These are phyloP conservation scores for Xiphophorus maculatus DNA, from an alignment of 2,113 vertebrate genomes.

Conservation along the genomic window DNA sequence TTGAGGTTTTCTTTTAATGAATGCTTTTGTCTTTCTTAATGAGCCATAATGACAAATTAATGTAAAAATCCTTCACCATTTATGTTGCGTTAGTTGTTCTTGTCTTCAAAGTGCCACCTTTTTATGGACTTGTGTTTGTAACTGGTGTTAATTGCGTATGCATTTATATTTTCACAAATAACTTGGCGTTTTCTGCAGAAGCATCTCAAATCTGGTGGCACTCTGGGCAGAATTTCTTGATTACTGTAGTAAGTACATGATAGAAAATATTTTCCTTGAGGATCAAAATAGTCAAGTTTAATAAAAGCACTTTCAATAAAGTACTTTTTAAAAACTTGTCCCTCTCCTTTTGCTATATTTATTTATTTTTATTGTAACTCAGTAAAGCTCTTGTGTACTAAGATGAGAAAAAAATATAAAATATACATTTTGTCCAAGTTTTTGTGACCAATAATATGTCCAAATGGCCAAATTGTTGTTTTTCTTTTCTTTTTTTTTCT, in stretches of 20 bases:
- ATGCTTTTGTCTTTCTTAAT: neutral
- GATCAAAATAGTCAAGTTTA: neutral
- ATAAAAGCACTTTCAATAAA: neutral
- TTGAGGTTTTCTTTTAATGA: neutral
- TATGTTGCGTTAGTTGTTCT: neutral
- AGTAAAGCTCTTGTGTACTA: no score
- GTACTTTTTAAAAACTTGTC: neutral
- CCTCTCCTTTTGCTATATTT: no score
- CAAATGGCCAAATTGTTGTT: no score
- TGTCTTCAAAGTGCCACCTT: constrained; percentile 2
- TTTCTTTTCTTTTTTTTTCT: no score
- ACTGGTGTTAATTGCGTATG: neutral
- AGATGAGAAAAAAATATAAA: neutral
- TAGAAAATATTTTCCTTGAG: neutral
- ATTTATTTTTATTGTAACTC: no score
- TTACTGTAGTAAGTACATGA: neutral
- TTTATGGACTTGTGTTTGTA: neutral
- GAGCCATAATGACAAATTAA: neutral
- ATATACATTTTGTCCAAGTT: no score
- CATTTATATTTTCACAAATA: neutral
- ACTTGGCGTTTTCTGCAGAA: neutral
- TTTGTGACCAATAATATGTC: no score
- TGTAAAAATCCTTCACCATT: neutral
- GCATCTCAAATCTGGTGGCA: neutral
- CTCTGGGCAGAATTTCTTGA: neutral